These are phyloP conservation scores for Ariolimax columbianus DNA, from an alignment of 2,888 invertebrate species.

Conservation along the genomic window DNA sequence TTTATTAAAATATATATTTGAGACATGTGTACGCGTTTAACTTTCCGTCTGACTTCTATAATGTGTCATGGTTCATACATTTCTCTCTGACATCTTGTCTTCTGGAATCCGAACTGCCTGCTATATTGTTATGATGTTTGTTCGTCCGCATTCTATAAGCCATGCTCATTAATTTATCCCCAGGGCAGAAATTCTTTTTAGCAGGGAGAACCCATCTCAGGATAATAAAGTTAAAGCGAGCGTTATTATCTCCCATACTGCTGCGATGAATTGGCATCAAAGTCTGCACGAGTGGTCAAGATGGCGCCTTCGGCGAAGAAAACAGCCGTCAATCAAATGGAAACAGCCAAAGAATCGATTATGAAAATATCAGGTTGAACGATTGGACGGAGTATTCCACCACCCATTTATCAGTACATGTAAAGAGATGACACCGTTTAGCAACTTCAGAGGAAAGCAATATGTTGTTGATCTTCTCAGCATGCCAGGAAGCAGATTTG, in stretches of 20 bases:
- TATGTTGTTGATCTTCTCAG: no score
- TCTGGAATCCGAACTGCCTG: no score
- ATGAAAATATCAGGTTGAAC: background rate
- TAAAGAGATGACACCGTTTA: background rate
- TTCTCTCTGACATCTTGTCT: no score
- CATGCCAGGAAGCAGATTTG: no score
- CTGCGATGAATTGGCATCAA: background rate
- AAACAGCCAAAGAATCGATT: background rate
- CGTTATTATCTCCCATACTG: background rate
- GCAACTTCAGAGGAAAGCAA: no score
- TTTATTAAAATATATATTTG: no score
- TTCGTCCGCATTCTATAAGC: background rate
- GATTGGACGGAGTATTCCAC: background rate
- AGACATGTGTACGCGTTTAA: no score
- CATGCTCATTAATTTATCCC: slow-evolving; percentile 9
- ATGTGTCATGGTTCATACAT: no score
- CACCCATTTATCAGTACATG: background rate
- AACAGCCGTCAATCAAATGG: slow-evolving; percentile 17
- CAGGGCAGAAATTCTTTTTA: background rate
- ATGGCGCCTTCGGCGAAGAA: slow-evolving; percentile 8
- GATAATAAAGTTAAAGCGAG: slow-evolving; percentile 5
- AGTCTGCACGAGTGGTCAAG: background rate
- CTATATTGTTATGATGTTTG: no score
- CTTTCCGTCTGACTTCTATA: no score
- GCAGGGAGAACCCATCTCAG: background rate